Base-by-base conservation (phyloP, 1,140 invertebrate species). In the Drosophila pseudoobscura region DNA sequence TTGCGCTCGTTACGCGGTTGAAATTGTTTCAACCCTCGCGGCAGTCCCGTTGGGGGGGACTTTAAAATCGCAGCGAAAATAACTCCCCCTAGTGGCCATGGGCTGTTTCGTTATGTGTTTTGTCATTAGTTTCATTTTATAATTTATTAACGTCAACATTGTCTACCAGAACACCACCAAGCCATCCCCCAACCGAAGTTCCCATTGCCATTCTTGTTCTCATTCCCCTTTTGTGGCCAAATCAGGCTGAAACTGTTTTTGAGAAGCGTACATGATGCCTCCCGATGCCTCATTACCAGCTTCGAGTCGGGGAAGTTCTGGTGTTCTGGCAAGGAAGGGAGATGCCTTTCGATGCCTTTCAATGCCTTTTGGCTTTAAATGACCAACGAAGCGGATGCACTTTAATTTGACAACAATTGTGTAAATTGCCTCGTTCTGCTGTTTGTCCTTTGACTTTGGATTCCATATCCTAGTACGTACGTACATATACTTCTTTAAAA, bases 51-150 rank as follows among this genome's bases (percentile, higher is more conserved):
- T 4, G n/a, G 44, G 24, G n/a, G n/a, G 52, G 35, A 61, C 50
- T 78, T 82, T 78, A 82, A 82, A 75, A 45, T 70, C 52, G 39
- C 52, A 52, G 9, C 17, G n/a, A 29, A 17, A 8, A n/a, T 22
- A 46, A 26, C 35, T 39, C 44, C 50, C 24, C 69, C 59, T 13
- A 44, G 24, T 55, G 60, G 64, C 54, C 68, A 29, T 24, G 43
- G 29, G 8, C 50, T 47, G 11, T 22, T 29, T 47, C n/a, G 24
- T 73, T 84, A 76, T 83, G 69, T 84, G 87, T 90, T 88, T 90
- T 90, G 88, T 90, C 88, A 90, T 90, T 90, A 90, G 87, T 90
- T 90, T 90, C 87, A 87, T 90, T 90, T 90, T 90, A 90, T 90
- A 90, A 90, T 90, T 90, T 90, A 90, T 90, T 87, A 90, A 64